Base-by-base conservation (phyloP, 2,113 vertebrate genomes). In the Hydropotes inermis region DNA sequence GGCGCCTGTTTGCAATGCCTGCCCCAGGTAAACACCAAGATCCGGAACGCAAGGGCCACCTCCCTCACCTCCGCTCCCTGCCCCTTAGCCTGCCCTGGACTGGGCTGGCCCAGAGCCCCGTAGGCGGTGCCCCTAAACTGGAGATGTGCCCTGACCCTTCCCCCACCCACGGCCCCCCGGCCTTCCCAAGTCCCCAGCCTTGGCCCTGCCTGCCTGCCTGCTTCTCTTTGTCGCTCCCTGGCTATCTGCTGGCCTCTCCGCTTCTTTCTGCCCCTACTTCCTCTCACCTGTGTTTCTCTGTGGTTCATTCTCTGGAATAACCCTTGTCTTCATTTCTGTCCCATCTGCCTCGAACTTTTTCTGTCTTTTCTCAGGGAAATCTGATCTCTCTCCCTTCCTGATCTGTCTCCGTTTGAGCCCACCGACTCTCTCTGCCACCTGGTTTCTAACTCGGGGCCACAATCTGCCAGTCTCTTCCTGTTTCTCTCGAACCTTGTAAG, bases 21-120 rank as follows among this genome's bases (percentile, higher is more conserved):
- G 96, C 96, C 97, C 92, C 98, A 97, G 98, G 97, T 93, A 98
- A 98, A 98, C 97, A 98, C 30, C 67, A 45, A 76, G 96, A 97
- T 93, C 97, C 96, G 96, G 98, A 91, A 98, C 93, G 52, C 76
- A 6, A 83, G 58, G 89, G 97, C 95, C 97, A 45, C 96, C 97
- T 98, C 98, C 97, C 93, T 97, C 83, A 74, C 91, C 97, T 95
- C 96, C 3, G 17, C 79, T 92, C 97, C 90, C 92, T 95, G 88
- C 33, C 74, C 96, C 91, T 81, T 55, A 11, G 88, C 91, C 82
- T 84, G 87, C 87, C 79, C 54, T 2, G 83, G 21, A 28, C 94
- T n/a, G 79, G 74, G 47, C 89, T 61, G 91, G 74, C 45, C 52
- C 92, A 17, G 61, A 78, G 91, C 50, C 85, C 90, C 61, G 17